Evolutionary conservation across 92 coral and sea anemone species (phyloP).

Genomic region (Palythoa caribaeorum): DNA sequence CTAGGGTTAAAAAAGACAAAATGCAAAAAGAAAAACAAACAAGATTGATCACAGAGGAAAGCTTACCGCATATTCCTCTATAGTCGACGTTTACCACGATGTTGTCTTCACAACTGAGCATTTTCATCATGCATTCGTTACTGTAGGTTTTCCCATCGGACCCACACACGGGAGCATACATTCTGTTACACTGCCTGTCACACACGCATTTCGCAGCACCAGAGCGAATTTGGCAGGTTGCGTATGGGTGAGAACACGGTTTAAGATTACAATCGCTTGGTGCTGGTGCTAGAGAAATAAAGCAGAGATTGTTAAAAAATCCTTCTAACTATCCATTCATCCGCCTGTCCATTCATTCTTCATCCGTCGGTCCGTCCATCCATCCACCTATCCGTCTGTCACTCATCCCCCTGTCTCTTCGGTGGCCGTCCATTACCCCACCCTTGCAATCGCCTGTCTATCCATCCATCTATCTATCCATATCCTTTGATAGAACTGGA

Average conservation of each 20-base stretch:
- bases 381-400: too few species aligned
- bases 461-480: too few species aligned
- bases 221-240: background rate
- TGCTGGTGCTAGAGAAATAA: background rate
- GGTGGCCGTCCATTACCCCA: too few species aligned
- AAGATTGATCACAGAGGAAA: too few species aligned
- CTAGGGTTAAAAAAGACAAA: too few species aligned
- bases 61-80: constrained; percentile 18
- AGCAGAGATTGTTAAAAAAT: too few species aligned
- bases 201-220: constrained; percentile 12
- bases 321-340: background rate
- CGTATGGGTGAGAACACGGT: constrained; percentile 15
- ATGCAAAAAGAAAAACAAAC: background rate
- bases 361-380: too few species aligned
- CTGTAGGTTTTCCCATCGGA: constrained; percentile 18
- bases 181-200: constrained; percentile 17
- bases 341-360: background rate
- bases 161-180: constrained; percentile 37
- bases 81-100: background rate
- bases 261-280: background rate
- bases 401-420: too few species aligned
- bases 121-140: constrained; percentile 37
- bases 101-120: constrained; percentile 21
- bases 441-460: too few species aligned
- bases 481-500: too few species aligned